Evolutionary conservation across 2,113 vertebrate genomes (phyloP).

Genomic region (Xiphophorus maculatus): DNA sequence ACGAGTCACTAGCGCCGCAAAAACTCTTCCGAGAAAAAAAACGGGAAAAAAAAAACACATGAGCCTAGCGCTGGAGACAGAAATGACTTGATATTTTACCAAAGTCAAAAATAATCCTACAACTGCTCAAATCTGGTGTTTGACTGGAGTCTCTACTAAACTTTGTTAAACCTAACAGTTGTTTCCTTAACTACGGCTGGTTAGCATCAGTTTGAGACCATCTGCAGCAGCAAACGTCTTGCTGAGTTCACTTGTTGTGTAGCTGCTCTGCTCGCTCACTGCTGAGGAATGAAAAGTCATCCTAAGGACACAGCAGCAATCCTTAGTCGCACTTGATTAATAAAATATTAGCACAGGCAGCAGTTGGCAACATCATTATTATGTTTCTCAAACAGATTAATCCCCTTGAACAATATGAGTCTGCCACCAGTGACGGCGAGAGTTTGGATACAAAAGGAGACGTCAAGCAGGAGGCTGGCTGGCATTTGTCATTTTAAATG

Average conservation of each 20-base stretch:
- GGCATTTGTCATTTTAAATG: slow-evolving; percentile 66
- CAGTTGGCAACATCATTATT: slow-evolving; percentile 72
- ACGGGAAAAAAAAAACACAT: too few relatives aligned
- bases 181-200: slow-evolving; percentile 40
- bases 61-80: too few relatives aligned
- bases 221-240: slow-evolving; percentile 30
- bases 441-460: slow-evolving; percentile 64
- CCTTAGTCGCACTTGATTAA: slow-evolving; percentile 75
- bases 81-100: too few relatives aligned
- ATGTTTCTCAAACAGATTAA: slow-evolving; percentile 73
- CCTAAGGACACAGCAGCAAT: slow-evolving; percentile 61
- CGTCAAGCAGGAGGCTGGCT: slow-evolving; percentile 39
- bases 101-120: too few relatives aligned
- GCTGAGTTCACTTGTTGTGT: slow-evolving; percentile 11
- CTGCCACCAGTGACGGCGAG: slow-evolving; percentile 61
- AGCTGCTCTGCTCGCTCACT: slow-evolving; percentile 3
- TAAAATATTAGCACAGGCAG: slow-evolving; percentile 70
- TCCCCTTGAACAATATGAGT: slow-evolving; percentile 64
- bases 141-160: slow-evolving; percentile 9
- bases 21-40: too few relatives aligned
- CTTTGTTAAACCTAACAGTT: slow-evolving; percentile 11
- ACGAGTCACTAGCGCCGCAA: too few relatives aligned
- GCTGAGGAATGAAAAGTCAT: slow-evolving; percentile 65
- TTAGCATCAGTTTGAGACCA: slow-evolving; percentile 42
- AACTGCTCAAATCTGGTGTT: neutral